Evolutionary conservation across 2,113 vertebrate genomes (phyloP).

Genomic region (Melospiza melodia): DNA sequence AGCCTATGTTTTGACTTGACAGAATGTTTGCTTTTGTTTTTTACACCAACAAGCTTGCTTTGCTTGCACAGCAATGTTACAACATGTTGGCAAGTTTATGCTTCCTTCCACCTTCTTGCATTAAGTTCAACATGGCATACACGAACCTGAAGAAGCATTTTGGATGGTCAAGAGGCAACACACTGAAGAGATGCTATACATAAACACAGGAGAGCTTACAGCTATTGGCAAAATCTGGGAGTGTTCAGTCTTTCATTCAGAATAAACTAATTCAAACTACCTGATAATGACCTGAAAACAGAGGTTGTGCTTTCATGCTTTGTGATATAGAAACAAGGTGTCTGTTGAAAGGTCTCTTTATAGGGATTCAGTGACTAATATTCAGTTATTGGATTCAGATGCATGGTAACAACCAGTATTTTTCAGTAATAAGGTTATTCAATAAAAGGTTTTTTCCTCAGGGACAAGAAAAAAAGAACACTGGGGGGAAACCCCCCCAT

Average conservation of each 20-base stretch:
- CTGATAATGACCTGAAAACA: not conserved
- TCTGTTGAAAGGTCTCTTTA: not conserved
- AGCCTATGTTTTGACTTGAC: not conserved
- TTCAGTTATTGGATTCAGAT: not conserved
- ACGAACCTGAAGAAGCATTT: not conserved
- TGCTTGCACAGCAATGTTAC: not conserved
- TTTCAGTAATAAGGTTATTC: not conserved
- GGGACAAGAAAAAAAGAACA: not conserved
- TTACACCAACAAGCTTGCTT: not conserved
- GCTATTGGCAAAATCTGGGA: not conserved
- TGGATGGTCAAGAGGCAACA: not conserved
- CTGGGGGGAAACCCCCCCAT: rapidly evolving
- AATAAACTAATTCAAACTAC: not conserved
- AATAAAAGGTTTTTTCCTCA: not conserved
- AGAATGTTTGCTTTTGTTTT: not conserved
- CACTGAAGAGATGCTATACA: not conserved
- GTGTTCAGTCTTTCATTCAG: not conserved
- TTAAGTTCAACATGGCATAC: not conserved
- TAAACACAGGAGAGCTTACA: not conserved
- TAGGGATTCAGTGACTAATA: not conserved
- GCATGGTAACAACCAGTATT: not conserved
- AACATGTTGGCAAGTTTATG: not conserved
- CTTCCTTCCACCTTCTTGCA: not conserved
- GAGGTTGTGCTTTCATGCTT: not conserved
- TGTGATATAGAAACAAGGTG: not conserved